A percentile compares a stretch with the other conserved stretches of the same genome.
These are phyloP conservation scores for Xylota segnis DNA, from an alignment of 2,888 invertebrate species.

Conservation along the genomic window DNA sequence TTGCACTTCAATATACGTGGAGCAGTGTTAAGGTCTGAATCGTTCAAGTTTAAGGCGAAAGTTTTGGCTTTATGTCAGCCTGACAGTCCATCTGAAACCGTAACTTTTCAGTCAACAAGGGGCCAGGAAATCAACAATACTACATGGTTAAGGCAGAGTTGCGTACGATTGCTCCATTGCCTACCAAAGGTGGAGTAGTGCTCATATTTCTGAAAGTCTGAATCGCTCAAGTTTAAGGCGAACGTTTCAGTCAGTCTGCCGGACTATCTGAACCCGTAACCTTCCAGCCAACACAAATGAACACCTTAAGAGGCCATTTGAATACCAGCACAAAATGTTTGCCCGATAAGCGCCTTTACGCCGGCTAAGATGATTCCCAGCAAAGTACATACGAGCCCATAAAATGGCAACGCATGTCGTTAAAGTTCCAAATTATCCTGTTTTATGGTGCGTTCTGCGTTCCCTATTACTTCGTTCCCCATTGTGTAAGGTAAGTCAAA, in stretches of 20 bases:
- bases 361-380: slow-evolving; percentile 3
- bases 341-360: slow-evolving; percentile 21
- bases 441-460: slow-evolving; percentile 44
- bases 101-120: too few species aligned
- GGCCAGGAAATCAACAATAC: too few species aligned
- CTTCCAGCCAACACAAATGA: not conserved
- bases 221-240: not conserved
- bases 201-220: too few species aligned
- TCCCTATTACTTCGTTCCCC: slow-evolving; percentile 26
- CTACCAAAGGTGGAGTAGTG: too few species aligned
- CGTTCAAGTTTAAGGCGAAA: too few species aligned
- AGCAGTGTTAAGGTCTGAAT: too few species aligned
- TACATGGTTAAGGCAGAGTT: too few species aligned
- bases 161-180: too few species aligned
- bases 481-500: slow-evolving; percentile 50
- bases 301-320: slow-evolving; percentile 24
- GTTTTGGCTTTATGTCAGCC: too few species aligned
- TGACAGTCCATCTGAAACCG: too few species aligned
- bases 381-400: slow-evolving; percentile 15
- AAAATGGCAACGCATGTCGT: slow-evolving; percentile 45
- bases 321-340: slow-evolving; percentile 17
- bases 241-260: too few species aligned
- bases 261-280: not conserved
- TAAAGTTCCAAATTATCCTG: slow-evolving; percentile 54
- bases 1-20: too few species aligned